Evolutionary conservation across 2,797 vertebrate genomes (phyloP).

Genomic region (Fundulus diaphanus): DNA sequence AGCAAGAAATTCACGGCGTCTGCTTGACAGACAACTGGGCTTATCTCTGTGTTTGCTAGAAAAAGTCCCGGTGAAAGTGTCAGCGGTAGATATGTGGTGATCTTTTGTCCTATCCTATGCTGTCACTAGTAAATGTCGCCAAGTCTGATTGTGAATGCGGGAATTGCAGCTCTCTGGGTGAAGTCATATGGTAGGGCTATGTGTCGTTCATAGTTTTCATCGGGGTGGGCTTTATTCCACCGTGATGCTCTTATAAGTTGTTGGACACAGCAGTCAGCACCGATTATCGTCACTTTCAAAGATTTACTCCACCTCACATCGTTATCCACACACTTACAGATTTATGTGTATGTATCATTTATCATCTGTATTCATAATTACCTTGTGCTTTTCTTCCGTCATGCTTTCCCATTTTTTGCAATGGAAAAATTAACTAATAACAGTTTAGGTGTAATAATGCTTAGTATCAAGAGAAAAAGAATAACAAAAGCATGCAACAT

Average conservation of each 20-base stretch:
- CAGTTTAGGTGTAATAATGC: neutral
- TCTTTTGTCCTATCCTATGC: conserved; percentile 58
- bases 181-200: conserved; percentile 25
- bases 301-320: conserved; percentile 16
- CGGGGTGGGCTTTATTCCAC: conserved; percentile 23
- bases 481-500: neutral
- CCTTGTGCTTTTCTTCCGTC: neutral
- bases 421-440: neutral
- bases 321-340: conserved; percentile 15
- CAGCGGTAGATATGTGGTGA: conserved; percentile 45
- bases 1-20: conserved; percentile 26
- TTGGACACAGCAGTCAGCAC: conserved; percentile 34
- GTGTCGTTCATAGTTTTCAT: conserved; percentile 40
- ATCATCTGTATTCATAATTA: neutral
- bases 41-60: conserved; percentile 33
- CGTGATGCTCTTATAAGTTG: conserved; percentile 50
- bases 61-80: conserved; percentile 52
- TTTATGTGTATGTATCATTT: conserved; percentile 10
- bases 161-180: conserved; percentile 49
- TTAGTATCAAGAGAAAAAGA: neutral
- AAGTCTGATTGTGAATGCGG: conserved; percentile 68
- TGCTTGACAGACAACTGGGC: conserved; percentile 35
- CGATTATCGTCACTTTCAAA: conserved; percentile 41
- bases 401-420: neutral
- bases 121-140: conserved; percentile 63